Conservation (phyloP, 37 sponge, comb jelly and placozoan genomes). For the Eunapius fragilis region DNA sequence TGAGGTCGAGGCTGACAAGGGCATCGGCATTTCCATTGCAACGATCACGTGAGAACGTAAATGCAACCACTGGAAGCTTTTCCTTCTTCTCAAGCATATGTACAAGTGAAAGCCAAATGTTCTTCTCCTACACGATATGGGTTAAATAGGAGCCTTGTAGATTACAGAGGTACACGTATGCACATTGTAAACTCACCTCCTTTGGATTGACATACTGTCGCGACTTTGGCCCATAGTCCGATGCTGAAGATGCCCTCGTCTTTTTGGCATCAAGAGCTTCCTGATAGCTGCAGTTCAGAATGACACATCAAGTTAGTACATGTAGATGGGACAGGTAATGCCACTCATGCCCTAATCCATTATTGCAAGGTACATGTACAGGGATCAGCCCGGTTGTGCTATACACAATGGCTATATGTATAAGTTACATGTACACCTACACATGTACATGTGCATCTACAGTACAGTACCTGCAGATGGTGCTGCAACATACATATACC, state of each 20-base stretch:
- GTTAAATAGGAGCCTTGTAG: neutral
- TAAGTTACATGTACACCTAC: too few relatives aligned
- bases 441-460: too few relatives aligned
- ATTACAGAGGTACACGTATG: neutral
- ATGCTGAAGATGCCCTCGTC: slow-evolving; percentile 41
- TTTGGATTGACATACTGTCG: slow-evolving; percentile 33
- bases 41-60: slow-evolving; percentile 89
- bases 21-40: slow-evolving; percentile 86
- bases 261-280: slow-evolving; percentile 74
- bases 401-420: too few relatives aligned
- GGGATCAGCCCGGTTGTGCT: too few relatives aligned
- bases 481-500: too few relatives aligned
- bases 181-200: slow-evolving; percentile 29
- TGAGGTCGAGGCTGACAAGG: slow-evolving; percentile 79
- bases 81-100: slow-evolving; percentile 77
- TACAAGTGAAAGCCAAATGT: slow-evolving; percentile 86
- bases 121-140: slow-evolving; percentile 71
- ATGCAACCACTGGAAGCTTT: slow-evolving; percentile 92
- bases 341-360: too few relatives aligned
- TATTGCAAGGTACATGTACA: too few relatives aligned
- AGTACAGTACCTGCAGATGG: too few relatives aligned
- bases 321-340: too few relatives aligned
- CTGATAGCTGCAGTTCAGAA: slow-evolving; percentile 43
- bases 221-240: slow-evolving; percentile 54
- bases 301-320: neutral